These are phyloP conservation scores for Polyergus mexicanus DNA, from an alignment of 1,140 invertebrate species.

Conservation along the genomic window DNA sequence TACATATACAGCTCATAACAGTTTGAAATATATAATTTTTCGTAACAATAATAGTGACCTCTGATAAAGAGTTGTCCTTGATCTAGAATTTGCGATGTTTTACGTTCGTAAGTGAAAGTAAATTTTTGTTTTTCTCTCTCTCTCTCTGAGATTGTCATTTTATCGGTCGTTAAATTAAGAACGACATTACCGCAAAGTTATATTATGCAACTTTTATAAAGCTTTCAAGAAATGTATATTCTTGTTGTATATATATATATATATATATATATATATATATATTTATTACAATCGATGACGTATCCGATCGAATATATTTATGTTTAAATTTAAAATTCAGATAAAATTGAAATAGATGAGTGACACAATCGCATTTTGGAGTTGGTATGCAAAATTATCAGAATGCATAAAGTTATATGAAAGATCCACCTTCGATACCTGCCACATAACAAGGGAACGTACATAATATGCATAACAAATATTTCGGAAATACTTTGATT, in stretches of 20 bases:
- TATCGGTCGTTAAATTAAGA: conserved; percentile 18
- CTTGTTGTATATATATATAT: not conserved
- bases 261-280: conserved; percentile 1
- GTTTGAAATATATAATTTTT: not conserved
- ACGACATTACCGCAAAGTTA: not conserved
- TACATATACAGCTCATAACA: not conserved
- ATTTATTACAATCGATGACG: not conserved
- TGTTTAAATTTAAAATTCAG: conserved; percentile 6
- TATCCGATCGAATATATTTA: not conserved
- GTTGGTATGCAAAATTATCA: not conserved
- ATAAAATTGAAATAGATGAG: not conserved
- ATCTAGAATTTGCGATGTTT: not conserved
- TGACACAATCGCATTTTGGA: not conserved
- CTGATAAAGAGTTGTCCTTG: not conserved
- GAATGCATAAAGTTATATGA: not conserved
- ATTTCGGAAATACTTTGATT: conserved; percentile 12
- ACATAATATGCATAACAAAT: not conserved
- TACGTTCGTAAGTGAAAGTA: conserved; percentile 10
- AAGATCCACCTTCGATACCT: not conserved
- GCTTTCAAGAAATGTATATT: not conserved
- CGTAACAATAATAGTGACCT: not conserved
- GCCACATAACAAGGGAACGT: not conserved
- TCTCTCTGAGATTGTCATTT: not conserved
- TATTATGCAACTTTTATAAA: conserved; percentile 17
- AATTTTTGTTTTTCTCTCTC: not conserved